phyloP scores from a whole-genome alignment of 1,140 invertebrate species.

The Drosophila lowei region DNA sequence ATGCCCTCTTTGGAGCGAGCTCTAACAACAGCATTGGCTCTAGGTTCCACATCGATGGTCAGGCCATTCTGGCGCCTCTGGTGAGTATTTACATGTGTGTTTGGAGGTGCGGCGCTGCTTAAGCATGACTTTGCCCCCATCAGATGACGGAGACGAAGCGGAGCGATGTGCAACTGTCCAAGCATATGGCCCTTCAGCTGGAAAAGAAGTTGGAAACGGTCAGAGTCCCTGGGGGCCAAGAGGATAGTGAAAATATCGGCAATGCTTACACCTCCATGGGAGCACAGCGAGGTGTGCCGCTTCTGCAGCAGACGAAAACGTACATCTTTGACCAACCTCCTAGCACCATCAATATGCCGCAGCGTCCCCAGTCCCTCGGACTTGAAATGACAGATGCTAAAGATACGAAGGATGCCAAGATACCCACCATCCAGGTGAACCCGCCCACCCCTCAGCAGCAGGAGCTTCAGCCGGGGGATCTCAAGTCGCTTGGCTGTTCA shows the following conservation, averaged over 20 bases:
- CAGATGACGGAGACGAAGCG: slow-evolving; percentile 64
- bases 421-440: slow-evolving; percentile 70
- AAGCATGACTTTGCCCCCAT: slow-evolving; percentile 31
- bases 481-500: background rate
- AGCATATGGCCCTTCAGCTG: slow-evolving; percentile 69
- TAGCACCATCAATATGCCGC: slow-evolving; percentile 30
- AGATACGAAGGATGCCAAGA: background rate
- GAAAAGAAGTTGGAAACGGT: slow-evolving; percentile 47
- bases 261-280: slow-evolving; percentile 21
- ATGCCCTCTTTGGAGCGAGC: background rate
- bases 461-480: background rate
- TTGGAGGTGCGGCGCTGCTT: slow-evolving; percentile 27
- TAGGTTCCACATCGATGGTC: slow-evolving; percentile 86
- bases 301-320: slow-evolving; percentile 56
- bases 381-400: background rate
- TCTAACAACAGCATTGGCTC: slow-evolving; percentile 75
- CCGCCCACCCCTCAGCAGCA: slow-evolving; percentile 65
- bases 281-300: slow-evolving; percentile 7
- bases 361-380: slow-evolving; percentile 38
- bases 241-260: background rate
- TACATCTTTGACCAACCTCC: slow-evolving; percentile 49
- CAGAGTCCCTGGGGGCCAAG: slow-evolving; percentile 14
- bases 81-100: slow-evolving; percentile 82
- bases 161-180: slow-evolving; percentile 70
- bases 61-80: slow-evolving; percentile 86